A percentile compares a stretch with the other conserved stretches of the same genome.
These are phyloP conservation scores for Gallinago media DNA, from an alignment of 2,113 vertebrate species.

Conservation along the genomic window DNA sequence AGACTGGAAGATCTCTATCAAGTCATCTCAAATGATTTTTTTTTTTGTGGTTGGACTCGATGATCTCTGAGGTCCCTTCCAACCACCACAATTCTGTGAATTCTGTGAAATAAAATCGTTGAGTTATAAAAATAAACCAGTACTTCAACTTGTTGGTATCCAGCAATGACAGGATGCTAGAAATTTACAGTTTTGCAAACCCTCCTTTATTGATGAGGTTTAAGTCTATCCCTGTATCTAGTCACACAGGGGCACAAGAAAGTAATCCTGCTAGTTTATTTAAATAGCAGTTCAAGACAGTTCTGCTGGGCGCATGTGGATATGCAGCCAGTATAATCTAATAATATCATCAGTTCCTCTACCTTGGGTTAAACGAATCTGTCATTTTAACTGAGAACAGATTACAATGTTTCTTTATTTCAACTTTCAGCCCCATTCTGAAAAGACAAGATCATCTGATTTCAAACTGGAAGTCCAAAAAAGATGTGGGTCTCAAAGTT, in stretches of 20 bases:
- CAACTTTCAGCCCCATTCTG: neutral
- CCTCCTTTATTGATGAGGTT: neutral
- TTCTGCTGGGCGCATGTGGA: neutral
- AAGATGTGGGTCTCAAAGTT: neutral
- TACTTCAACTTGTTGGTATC: neutral
- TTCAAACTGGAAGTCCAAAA: neutral
- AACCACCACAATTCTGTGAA: too few relatives aligned
- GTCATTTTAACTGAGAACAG: neutral
- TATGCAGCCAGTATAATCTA: neutral
- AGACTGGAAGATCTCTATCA: too few relatives aligned
- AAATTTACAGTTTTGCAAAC: neutral
- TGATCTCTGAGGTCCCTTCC: too few relatives aligned
- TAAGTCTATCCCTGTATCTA: neutral
- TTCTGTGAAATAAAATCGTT: neutral
- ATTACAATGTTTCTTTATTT: neutral
- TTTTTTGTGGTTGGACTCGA: too few relatives aligned
- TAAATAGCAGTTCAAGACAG: neutral
- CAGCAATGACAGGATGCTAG: neutral
- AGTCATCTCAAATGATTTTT: too few relatives aligned
- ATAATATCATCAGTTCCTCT: neutral
- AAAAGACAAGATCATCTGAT: neutral
- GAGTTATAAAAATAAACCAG: neutral
- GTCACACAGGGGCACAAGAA: neutral
- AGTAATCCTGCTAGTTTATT: neutral
- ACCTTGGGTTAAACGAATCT: neutral